A percentile compares a stretch with the other conserved stretches of the same genome.
Conservation (phyloP, 2,113 vertebrate species). For the Lophura nycthemera region DNA sequence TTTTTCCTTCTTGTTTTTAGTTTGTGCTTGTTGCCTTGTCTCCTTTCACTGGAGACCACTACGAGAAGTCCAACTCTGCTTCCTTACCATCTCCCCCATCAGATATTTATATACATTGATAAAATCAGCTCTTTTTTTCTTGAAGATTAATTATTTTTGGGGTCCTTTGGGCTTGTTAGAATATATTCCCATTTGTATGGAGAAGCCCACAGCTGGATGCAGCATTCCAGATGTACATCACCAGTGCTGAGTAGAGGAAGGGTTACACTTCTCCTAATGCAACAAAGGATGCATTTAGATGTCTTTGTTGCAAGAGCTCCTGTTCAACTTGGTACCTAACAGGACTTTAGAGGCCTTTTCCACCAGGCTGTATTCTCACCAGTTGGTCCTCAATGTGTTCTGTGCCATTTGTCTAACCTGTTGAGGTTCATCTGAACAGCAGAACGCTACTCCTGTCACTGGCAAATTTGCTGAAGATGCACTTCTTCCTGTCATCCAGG, state of each 20-base stretch:
- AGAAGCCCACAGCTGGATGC: neutral
- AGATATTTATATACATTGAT: neutral
- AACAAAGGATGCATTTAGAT: neutral
- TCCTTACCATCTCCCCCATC: neutral
- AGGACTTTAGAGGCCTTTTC: neutral
- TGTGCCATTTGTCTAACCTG: neutral
- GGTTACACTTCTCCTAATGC: neutral
- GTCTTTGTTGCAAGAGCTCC: neutral
- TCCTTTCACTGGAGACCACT: neutral
- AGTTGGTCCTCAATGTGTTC: fast-evolving
- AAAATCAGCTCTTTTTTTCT: neutral
- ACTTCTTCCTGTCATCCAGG: too few relatives aligned
- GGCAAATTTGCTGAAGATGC: neutral
- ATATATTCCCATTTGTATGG: neutral
- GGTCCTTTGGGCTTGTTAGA: neutral
- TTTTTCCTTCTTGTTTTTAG: neutral
- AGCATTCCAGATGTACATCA: neutral
- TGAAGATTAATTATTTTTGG: neutral
- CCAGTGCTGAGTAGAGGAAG: neutral
- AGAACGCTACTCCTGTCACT: neutral
- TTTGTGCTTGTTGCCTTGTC: neutral
- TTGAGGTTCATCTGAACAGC: neutral
- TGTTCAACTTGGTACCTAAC: neutral
- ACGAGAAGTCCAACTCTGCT: neutral
- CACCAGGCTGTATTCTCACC: neutral